A percentile compares a stretch with the other conserved stretches of the same genome.
These are phyloP conservation scores for Adela reaumurella DNA, from an alignment of 2,888 invertebrate genomes.

Conservation along the genomic window DNA sequence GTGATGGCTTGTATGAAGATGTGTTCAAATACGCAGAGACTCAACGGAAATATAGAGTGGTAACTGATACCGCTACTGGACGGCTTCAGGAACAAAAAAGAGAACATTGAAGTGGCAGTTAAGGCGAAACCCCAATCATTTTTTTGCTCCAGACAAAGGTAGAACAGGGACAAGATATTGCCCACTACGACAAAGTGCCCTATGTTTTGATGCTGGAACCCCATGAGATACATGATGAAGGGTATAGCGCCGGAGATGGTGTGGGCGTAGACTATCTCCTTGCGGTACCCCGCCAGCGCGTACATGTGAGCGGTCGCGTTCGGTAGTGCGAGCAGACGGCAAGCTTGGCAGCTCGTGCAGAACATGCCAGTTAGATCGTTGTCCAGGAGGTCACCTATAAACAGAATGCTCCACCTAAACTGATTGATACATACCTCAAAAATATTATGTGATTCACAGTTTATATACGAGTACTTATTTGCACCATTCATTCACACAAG, in stretches of 20 bases:
- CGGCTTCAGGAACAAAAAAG: not conserved
- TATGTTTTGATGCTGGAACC: not conserved
- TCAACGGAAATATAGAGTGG: not conserved
- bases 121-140: not conserved
- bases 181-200: not conserved
- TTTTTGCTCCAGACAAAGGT: not conserved
- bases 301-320: not conserved
- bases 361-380: not conserved
- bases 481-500: no score
- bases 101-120: not conserved
- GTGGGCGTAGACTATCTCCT: not conserved
- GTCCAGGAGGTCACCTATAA: not conserved
- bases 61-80: not conserved
- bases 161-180: not conserved
- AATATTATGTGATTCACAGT: no score
- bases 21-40: not conserved
- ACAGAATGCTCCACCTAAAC: no score
- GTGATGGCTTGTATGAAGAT: no score
- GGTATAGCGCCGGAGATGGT: not conserved
- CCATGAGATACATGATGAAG: not conserved
- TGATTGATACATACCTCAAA: no score
- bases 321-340: not conserved
- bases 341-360: not conserved
- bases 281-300: not conserved
- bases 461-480: no score